A percentile compares a stretch with the other conserved stretches of the same genome.
Evolutionary conservation across 2,797 vertebrate genomes (phyloP).

Genomic region (Amazona finschi): DNA sequence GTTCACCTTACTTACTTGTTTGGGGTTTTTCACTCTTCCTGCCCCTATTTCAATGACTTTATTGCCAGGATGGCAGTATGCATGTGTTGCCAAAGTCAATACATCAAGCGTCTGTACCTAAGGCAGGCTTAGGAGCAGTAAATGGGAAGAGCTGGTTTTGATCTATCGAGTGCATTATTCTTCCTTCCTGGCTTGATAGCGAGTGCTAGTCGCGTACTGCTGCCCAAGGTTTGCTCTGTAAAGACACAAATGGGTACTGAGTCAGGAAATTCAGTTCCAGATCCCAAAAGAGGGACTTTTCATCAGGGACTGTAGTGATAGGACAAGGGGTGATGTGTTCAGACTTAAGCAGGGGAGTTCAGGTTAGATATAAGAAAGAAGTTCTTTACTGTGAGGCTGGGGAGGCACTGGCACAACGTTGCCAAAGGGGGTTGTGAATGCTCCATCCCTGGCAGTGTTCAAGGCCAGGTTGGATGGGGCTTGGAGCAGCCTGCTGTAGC

Average conservation of each 20-base stretch:
- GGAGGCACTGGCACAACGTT: background rate
- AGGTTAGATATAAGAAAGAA: background rate
- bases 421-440: background rate
- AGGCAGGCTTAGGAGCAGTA: background rate
- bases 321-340: background rate
- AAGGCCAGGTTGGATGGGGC: background rate
- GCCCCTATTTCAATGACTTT: background rate
- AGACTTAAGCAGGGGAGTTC: background rate
- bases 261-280: background rate
- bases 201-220: background rate
- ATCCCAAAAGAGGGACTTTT: background rate
- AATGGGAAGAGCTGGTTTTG: slow-evolving; percentile 27
- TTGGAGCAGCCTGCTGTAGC: background rate
- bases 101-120: background rate
- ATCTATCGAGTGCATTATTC: slow-evolving; percentile 13
- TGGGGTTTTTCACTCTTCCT: background rate
- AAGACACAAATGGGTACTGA: background rate
- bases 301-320: background rate
- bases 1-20: background rate
- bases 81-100: slow-evolving; percentile 24
- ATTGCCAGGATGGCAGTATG: slow-evolving; percentile 4
- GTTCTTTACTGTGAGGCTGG: background rate
- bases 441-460: background rate
- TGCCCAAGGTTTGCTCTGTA: background rate
- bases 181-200: background rate